Evolutionary conservation across 2,113 vertebrate species (phyloP).

Genomic region (Nerophis ophidion): DNA sequence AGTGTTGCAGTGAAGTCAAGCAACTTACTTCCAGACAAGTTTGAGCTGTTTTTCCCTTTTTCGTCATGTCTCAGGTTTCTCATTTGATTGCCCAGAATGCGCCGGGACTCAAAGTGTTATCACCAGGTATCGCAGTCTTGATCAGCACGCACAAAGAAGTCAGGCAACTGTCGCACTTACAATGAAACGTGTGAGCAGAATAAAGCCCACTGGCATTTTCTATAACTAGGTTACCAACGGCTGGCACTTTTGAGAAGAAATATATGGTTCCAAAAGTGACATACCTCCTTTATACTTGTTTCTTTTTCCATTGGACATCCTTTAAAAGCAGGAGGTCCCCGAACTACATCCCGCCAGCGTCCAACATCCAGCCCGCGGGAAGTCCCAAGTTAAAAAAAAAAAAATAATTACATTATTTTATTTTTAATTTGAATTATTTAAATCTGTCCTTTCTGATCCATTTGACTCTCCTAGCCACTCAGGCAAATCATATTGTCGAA

Average conservation of each 20-base stretch:
- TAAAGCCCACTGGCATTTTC: slow-evolving; percentile 37
- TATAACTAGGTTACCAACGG: slow-evolving; percentile 48
- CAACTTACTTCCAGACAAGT: slow-evolving; percentile 32
- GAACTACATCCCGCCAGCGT: too few species aligned
- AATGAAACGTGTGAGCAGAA: slow-evolving; percentile 20
- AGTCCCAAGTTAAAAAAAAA: too few species aligned
- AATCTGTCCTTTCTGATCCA: too few species aligned
- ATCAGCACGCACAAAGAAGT: slow-evolving; percentile 32
- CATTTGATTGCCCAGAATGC: slow-evolving; percentile 30
- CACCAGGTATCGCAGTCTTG: slow-evolving; percentile 43
- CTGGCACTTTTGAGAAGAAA: slow-evolving; percentile 33
- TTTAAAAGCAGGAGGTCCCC: too few species aligned
- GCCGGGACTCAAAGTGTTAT: slow-evolving; percentile 19
- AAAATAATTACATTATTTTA: too few species aligned
- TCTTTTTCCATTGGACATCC: too few species aligned
- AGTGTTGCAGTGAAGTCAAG: slow-evolving; percentile 42
- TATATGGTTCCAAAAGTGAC: slow-evolving; percentile 15
- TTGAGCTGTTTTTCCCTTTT: slow-evolving; percentile 27
- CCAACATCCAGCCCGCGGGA: too few species aligned
- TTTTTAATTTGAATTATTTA: too few species aligned
- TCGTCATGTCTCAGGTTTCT: slow-evolving; percentile 35
- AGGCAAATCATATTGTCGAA: too few species aligned
- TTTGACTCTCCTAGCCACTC: too few species aligned
- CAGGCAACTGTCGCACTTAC: slow-evolving; percentile 48
- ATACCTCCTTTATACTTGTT: background rate